phyloP scores from a whole-genome alignment of 2,113 vertebrate genomes.

The Brevimyrus niger region DNA sequence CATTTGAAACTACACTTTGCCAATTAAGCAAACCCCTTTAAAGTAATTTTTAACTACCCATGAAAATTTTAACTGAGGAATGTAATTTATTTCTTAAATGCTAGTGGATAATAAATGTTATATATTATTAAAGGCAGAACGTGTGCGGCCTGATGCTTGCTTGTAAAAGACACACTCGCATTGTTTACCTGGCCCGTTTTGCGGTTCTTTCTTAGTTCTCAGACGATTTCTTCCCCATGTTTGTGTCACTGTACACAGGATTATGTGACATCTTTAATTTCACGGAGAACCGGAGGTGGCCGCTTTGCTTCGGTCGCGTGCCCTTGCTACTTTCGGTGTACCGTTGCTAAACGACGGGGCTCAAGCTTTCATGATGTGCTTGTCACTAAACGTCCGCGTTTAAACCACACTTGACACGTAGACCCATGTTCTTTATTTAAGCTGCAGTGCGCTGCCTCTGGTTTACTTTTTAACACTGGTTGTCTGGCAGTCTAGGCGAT shows the following conservation, averaged over 20 bases:
- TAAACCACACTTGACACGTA: neutral
- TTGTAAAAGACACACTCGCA: neutral
- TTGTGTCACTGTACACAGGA: slow-evolving; percentile 23
- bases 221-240: neutral
- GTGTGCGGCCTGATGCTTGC: neutral
- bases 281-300: slow-evolving; percentile 47
- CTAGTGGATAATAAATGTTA: neutral
- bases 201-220: neutral
- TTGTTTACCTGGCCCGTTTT: neutral
- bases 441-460: neutral
- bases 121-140: neutral
- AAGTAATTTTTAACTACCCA: neutral
- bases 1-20: neutral
- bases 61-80: neutral
- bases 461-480: neutral
- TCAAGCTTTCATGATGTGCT: neutral
- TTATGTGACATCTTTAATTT: slow-evolving; percentile 53
- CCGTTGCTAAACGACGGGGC: neutral
- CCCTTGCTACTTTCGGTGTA: neutral
- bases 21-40: neutral
- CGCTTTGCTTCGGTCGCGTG: slow-evolving; percentile 16
- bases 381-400: neutral
- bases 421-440: neutral
- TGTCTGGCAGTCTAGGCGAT: neutral
- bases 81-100: neutral